Base-by-base conservation (phyloP, 2,113 vertebrate species). In the Penelope pileata region DNA sequence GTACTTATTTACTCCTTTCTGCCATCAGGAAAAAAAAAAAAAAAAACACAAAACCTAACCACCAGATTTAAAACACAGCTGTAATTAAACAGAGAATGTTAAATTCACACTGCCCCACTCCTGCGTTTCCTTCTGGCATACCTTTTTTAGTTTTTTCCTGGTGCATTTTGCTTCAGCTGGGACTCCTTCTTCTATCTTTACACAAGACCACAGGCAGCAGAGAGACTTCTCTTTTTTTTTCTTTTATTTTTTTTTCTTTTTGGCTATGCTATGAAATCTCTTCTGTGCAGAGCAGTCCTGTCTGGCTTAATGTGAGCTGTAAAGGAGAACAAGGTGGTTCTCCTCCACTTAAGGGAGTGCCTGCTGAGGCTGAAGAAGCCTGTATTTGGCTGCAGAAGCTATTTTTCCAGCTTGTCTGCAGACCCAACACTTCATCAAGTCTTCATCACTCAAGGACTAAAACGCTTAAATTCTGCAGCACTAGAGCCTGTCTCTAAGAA, bases 341-440 rank as follows among this genome's bases (percentile, higher is more conserved):
- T 90, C 30, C 50, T 81, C 36, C 78, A 17, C 73, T 64, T 5
- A 32, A 29, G 42, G 32, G 50, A 72, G 63, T 36, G 47, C 69
- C 23, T 72, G 45, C 19, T 17, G 81, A 92, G 70, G 27, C 69
- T 83, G 78, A 83, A 74, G 74, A 68, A 22, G 18, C 16, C 73
- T 30, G 15, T 11, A 11, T 29, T 62, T 88, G 85, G 70, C 94
- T 76, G 74, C 45, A 53, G 67, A 90, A 94, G 45, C 22, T 11
- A 1, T 50, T 93, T 79, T 72, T 88, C 86, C 92, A 95, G 86
- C 76, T 89, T 79, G 62, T 68, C 91, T 63, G 68, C 83, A 68
- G 80, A 32, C 47, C 62, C 43, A 60, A 19, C 86, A 73, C 92
- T 85, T 94, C 88, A 94, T 92, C 86, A 92, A 24, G 45, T 40